A percentile compares a stretch with the other conserved stretches of the same genome.
Conservation (phyloP, 2,888 invertebrate species). For the Periphyllus acericola region DNA sequence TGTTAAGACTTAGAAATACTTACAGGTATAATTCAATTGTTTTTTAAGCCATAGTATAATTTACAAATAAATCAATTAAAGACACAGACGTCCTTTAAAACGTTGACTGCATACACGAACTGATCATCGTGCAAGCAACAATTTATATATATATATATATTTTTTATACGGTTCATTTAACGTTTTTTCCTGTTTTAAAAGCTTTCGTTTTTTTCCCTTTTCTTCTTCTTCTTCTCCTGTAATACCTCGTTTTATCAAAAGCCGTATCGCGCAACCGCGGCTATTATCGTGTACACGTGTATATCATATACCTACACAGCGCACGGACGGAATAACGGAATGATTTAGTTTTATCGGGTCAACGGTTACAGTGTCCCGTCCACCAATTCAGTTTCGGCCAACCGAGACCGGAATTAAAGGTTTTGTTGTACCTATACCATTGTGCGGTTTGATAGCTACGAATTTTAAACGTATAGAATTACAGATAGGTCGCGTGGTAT, state of each 20-base stretch:
- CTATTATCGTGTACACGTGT: slow-evolving; percentile 22
- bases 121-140: too few species aligned
- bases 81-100: too few species aligned
- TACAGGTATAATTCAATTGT: too few species aligned
- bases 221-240: neutral
- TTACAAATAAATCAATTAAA: too few species aligned
- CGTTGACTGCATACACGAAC: too few species aligned
- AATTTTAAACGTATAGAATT: too few species aligned
- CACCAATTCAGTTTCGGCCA: neutral
- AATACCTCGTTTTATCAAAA: slow-evolving; percentile 13
- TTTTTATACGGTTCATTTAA: slow-evolving; percentile 11
- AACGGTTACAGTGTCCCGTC: neutral
- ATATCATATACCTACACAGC: too few species aligned
- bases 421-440: neutral
- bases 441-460: neutral
- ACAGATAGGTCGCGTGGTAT: too few species aligned
- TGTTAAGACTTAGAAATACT: too few species aligned
- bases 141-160: neutral
- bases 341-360: slow-evolving; percentile 34
- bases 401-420: slow-evolving; percentile 22
- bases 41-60: too few species aligned
- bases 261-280: neutral
- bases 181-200: neutral
- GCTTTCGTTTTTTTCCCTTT: neutral
- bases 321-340: neutral